phyloP scores from a whole-genome alignment of 2,113 vertebrate species.

The Trochalopteron elliotii region DNA sequence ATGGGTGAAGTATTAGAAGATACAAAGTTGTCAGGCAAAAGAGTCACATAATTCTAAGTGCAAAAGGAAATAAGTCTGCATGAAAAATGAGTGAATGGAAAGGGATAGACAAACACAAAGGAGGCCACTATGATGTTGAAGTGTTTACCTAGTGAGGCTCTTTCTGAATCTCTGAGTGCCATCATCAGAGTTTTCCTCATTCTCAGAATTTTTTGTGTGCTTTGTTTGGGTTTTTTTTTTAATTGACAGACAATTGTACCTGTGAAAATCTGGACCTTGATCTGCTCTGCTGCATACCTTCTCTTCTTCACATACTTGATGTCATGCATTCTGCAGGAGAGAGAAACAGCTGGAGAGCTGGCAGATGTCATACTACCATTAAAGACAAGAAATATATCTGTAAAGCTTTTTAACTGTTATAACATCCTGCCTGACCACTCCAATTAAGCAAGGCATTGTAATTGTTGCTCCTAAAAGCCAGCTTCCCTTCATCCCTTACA shows the following conservation, averaged over 20 bases:
- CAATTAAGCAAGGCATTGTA: not conserved
- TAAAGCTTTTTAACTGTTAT: not conserved
- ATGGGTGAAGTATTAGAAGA: not conserved
- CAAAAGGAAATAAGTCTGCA: slow-evolving; percentile 7
- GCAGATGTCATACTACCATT: not conserved
- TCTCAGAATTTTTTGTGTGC: not conserved
- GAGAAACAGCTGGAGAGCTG: not conserved
- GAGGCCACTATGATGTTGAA: not conserved
- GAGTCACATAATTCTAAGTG: not conserved
- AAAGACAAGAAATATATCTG: not conserved
- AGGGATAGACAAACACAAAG: slow-evolving; percentile 27
- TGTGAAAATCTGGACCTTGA: not conserved
- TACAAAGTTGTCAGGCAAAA: not conserved
- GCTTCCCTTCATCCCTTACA: not conserved
- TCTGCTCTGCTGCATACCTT: not conserved
- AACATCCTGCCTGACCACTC: not conserved
- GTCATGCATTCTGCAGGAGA: not conserved
- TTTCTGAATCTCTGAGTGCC: slow-evolving; percentile 20
- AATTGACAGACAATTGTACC: not conserved
- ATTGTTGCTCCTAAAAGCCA: not conserved
- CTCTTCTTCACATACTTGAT: not conserved
- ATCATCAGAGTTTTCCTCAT: slow-evolving; percentile 20
- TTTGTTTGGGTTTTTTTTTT: not conserved
- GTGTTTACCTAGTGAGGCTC: not conserved
- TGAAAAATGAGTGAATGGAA: not conserved